phyloP scores from a whole-genome alignment of 35 echinoderm and acorn worm species.

The Strongylocentrotus purpuratus region DNA sequence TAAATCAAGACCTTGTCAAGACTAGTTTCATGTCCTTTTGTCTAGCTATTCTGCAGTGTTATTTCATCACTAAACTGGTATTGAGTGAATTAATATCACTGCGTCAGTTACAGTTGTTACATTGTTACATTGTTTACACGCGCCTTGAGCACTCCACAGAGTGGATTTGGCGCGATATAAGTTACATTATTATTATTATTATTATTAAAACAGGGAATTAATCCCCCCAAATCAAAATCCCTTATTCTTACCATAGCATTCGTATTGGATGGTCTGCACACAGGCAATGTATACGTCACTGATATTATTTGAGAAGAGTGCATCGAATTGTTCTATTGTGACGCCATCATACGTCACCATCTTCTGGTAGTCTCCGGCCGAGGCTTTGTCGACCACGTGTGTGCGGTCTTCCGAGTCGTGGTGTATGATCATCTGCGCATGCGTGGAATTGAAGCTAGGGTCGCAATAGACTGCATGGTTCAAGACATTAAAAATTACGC shows the following conservation, averaged over 20 bases:
- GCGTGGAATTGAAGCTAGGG: slow-evolving; percentile 65
- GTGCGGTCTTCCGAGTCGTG: slow-evolving; percentile 64
- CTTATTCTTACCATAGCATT: slow-evolving; percentile 63
- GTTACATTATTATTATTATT: too few species aligned
- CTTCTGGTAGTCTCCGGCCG: slow-evolving; percentile 54
- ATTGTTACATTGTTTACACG: too few species aligned
- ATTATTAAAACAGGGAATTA: too few species aligned
- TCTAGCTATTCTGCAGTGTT: too few species aligned
- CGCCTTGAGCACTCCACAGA: too few species aligned
- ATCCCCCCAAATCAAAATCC: not conserved
- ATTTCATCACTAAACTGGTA: too few species aligned
- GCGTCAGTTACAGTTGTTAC: too few species aligned
- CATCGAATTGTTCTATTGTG: slow-evolving; percentile 51
- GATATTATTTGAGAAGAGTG: slow-evolving; percentile 51
- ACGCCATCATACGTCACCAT: slow-evolving; percentile 67
- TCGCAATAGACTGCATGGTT: slow-evolving; percentile 44
- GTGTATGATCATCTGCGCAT: slow-evolving; percentile 56
- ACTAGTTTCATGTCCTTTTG: too few species aligned
- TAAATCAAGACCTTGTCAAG: too few species aligned
- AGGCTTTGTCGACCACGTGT: slow-evolving; percentile 40
- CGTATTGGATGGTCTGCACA: slow-evolving; percentile 55
- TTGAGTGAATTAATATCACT: too few species aligned
- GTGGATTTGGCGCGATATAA: too few species aligned
- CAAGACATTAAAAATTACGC: not conserved
- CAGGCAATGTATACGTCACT: slow-evolving; percentile 46